These are phyloP conservation scores for Xerus rutilus DNA, from an alignment of 2,797 vertebrate species.

Conservation along the genomic window DNA sequence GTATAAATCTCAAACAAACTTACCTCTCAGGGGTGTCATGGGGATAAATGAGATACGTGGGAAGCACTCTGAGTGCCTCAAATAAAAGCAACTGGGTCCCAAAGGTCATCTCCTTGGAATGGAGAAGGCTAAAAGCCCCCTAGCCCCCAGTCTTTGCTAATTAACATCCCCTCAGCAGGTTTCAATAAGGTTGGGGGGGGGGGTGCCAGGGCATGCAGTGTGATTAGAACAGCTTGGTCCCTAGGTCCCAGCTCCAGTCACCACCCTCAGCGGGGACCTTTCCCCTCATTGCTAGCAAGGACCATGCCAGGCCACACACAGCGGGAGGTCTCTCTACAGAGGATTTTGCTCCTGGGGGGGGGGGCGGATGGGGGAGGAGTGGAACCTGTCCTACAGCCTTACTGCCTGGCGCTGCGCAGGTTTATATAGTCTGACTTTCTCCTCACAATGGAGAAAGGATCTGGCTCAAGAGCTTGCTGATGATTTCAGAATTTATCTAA, in stretches of 20 bases:
- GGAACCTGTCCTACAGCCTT: neutral
- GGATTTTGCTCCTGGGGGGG: neutral
- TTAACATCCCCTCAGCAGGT: constrained; percentile 3
- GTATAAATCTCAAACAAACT: constrained; percentile 63
- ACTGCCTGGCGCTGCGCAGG: neutral
- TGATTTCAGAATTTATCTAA: constrained; percentile 77
- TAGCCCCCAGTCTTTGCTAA: constrained; percentile 21
- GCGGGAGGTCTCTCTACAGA: constrained; percentile 11
- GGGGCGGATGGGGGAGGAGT: neutral
- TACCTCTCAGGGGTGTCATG: constrained; percentile 71
- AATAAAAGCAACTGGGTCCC: constrained; percentile 58
- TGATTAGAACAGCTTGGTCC: neutral
- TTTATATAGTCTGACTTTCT: constrained; percentile 58
- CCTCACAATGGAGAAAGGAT: constrained; percentile 14
- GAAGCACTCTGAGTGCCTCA: constrained; percentile 56
- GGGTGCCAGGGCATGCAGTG: neutral
- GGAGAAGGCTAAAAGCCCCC: neutral
- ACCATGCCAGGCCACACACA: constrained; percentile 69
- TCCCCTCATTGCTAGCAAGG: neutral
- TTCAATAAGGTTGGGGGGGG: neutral
- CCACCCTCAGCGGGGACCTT: neutral
- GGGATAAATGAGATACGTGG: constrained; percentile 77
- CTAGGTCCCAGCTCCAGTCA: neutral
- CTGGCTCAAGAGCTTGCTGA: constrained; percentile 56
- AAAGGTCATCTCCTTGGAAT: constrained; percentile 56